Evolutionary conservation across 1,140 invertebrate species (phyloP).

Genomic region (Sycophaga agraensis): DNA sequence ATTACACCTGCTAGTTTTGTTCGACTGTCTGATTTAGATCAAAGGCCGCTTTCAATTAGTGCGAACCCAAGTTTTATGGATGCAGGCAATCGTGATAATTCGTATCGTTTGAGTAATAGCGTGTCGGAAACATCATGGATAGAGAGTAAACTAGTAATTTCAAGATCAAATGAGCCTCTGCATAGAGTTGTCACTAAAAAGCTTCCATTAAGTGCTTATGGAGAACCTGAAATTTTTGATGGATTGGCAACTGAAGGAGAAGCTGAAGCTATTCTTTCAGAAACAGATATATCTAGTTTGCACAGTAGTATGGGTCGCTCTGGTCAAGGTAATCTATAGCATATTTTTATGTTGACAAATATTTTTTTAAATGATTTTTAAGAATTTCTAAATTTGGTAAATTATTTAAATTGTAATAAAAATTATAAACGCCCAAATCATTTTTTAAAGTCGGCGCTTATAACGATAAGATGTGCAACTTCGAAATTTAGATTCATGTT

Average conservation of each 20-base stretch:
- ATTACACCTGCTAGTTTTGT: conserved; percentile 28
- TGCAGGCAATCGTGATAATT: conserved; percentile 17
- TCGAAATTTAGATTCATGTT: no score
- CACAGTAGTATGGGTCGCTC: conserved; percentile 61
- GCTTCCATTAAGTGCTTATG: conserved; percentile 28
- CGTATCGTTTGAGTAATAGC: conserved; percentile 54
- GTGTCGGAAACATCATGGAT: conserved; percentile 69
- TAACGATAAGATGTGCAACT: no score
- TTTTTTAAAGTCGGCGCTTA: no score
- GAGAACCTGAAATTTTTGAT: conserved; percentile 22
- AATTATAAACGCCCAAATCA: no score
- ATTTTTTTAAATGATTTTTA: conserved; percentile 20
- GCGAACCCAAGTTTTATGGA: background rate
- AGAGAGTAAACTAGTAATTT: conserved; percentile 64
- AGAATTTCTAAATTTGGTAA: no score
- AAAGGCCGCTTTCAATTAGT: conserved; percentile 1
- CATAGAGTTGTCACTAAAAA: conserved; percentile 42
- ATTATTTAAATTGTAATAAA: no score
- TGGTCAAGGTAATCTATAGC: conserved; percentile 46
- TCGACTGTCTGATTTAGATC: conserved; percentile 18
- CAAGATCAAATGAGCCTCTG: conserved; percentile 54
- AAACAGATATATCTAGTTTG: conserved; percentile 60
- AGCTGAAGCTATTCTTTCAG: conserved; percentile 49
- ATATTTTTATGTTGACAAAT: conserved; percentile 3
- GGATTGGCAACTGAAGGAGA: conserved; percentile 41